Base-by-base conservation (phyloP, 2,113 vertebrate genomes). In the Aptenodytes patagonicus region DNA sequence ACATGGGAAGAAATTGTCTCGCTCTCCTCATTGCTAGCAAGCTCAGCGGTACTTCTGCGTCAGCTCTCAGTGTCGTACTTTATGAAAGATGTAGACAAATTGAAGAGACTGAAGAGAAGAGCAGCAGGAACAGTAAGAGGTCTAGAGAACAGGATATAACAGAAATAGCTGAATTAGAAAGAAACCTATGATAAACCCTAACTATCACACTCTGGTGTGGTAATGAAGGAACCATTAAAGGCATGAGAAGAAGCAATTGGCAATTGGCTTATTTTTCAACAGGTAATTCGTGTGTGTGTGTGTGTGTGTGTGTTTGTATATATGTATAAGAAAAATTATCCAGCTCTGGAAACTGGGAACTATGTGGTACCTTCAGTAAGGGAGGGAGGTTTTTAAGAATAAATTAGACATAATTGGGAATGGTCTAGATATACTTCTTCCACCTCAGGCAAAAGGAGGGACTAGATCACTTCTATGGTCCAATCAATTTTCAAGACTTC, bases 61-160 rank as follows among this genome's bases (percentile, higher is more conserved):
- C 91, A 97, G 70, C 69, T 84, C 83, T 78, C 83, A 66, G 76
- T 89, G 91, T 89, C 83, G 78, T 90, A 13, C 91, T 72, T 90
- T 29, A 81, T 7, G 25, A 84, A 75, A 91, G 77, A 84, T 69
- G 70, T 40, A 95, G 84, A 46, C 73, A 93, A 93, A 94, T 60
- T 70, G 80, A 91, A 82, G 40, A 94, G 42, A 44, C 76, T 94
- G 91, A 92, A 91, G 47, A 93, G 76, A 93, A 86, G 75, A 95
- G 70, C 71, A 94, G 61, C 61, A 91, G 57, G 73, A 87, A 87
- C 26, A 72, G 40, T 51, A 68, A 91, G 65, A 84, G 38, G 42
- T 72, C 71, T 81, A 79, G 87, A 91, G 87, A 87, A 83, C 24
- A 11, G 19, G 17, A 66, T 69, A 42, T 54, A 89, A 83, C 38